Percentiles rank a stretch among this genome's conserved stretches.
phyloP scores from a whole-genome alignment of 2,113 vertebrate genomes.

The Xerus inauris region DNA sequence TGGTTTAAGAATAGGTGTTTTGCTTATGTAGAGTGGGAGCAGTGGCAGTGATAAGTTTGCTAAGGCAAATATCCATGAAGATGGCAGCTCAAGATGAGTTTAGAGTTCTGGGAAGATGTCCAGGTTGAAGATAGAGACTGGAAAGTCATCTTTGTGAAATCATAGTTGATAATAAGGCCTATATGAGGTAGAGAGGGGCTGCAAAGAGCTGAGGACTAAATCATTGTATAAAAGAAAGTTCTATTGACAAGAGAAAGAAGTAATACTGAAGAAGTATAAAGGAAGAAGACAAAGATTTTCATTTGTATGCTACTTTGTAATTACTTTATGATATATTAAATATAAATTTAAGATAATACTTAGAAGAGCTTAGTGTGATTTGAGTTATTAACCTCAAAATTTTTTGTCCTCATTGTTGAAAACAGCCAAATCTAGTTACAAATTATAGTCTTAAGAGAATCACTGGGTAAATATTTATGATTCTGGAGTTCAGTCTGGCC shows the following conservation, averaged over 20 bases:
- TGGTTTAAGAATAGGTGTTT: background rate
- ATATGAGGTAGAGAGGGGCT: background rate
- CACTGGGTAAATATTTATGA: conserved; percentile 11
- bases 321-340: background rate
- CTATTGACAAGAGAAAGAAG: background rate
- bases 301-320: conserved; percentile 51
- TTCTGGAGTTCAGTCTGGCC: conserved; percentile 17
- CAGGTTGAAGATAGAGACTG: background rate
- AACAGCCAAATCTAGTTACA: conserved; percentile 6
- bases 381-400: conserved; percentile 44
- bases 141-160: conserved; percentile 20
- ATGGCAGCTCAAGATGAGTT: background rate
- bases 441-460: background rate
- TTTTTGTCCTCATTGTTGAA: background rate
- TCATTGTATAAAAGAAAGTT: background rate
- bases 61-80: background rate
- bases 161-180: background rate
- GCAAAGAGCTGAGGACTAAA: background rate
- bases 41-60: background rate
- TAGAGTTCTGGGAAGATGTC: background rate
- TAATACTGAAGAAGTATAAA: background rate
- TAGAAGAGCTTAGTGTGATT: background rate
- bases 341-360: background rate
- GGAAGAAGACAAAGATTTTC: background rate
- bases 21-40: background rate